These are phyloP conservation scores for Coregonus ussuriensis DNA, from an alignment of 2,797 vertebrate species.

Conservation along the genomic window DNA sequence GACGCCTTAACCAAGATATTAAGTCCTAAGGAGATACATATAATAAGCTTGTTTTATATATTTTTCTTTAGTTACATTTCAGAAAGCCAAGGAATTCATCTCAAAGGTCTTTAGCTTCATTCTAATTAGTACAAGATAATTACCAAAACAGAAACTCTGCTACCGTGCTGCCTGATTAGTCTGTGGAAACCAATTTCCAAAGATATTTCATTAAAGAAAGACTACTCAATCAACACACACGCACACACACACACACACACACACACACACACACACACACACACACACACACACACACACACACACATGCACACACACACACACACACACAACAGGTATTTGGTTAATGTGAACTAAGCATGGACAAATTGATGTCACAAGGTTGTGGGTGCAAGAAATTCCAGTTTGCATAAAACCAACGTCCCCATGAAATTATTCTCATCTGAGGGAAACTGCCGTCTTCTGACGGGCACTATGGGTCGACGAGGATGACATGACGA, in stretches of 20 bases:
- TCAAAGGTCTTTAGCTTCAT: conserved; percentile 77
- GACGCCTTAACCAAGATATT: conserved; percentile 40
- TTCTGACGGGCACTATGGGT: conserved; percentile 55
- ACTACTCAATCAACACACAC: conserved; percentile 61
- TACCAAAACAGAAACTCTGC: conserved; percentile 76
- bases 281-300: too few species aligned
- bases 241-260: conserved; percentile 13
- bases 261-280: too few species aligned
- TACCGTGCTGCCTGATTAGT: conserved; percentile 72
- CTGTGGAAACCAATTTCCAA: conserved; percentile 72
- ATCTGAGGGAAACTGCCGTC: conserved; percentile 35
- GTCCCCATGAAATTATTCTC: conserved; percentile 54
- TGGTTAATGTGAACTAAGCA: conserved; percentile 25
- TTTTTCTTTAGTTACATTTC: conserved; percentile 80
- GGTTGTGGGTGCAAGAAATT: conserved; percentile 23
- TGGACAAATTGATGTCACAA: conserved; percentile 41
- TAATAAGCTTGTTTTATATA: conserved; percentile 57
- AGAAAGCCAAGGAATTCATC: conserved; percentile 75
- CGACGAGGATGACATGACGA: conserved; percentile 49
- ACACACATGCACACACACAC: too few species aligned
- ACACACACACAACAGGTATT: conserved; percentile 15
- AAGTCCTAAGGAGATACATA: conserved; percentile 42
- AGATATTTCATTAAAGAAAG: conserved; percentile 72
- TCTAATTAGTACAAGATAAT: conserved; percentile 82
- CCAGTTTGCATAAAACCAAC: conserved; percentile 15